phyloP scores from a whole-genome alignment of 2,113 vertebrate genomes.

The Catharus fuscescens region DNA sequence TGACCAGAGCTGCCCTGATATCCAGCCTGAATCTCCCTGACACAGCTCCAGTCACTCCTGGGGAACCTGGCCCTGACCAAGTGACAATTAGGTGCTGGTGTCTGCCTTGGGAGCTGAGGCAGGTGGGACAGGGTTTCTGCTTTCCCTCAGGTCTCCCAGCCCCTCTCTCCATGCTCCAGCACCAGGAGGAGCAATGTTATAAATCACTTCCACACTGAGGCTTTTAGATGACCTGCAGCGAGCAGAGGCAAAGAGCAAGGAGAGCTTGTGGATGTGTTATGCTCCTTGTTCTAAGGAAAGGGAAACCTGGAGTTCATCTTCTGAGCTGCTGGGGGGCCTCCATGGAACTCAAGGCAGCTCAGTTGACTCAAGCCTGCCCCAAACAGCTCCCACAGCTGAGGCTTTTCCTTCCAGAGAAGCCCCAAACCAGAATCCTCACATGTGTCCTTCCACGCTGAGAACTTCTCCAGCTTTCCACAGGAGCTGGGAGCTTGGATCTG shows the following conservation, averaged over 20 bases:
- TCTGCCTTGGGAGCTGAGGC: background rate
- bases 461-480: background rate
- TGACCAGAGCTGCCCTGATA: background rate
- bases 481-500: background rate
- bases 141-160: background rate
- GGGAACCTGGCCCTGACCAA: background rate
- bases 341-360: background rate
- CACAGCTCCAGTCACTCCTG: background rate
- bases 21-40: background rate
- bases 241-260: background rate
- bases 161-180: background rate
- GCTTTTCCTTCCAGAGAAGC: background rate
- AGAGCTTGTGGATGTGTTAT: background rate
- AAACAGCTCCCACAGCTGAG: background rate
- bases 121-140: background rate
- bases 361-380: background rate
- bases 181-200: background rate
- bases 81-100: background rate
- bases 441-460: background rate
- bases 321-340: background rate
- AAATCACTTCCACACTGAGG: background rate
- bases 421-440: rapidly evolving
- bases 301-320: background rate
- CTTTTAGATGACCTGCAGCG: background rate
- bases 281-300: background rate